These are phyloP conservation scores for Drosophila leontia DNA, from an alignment of 1,140 invertebrate genomes.

Conservation along the genomic window DNA sequence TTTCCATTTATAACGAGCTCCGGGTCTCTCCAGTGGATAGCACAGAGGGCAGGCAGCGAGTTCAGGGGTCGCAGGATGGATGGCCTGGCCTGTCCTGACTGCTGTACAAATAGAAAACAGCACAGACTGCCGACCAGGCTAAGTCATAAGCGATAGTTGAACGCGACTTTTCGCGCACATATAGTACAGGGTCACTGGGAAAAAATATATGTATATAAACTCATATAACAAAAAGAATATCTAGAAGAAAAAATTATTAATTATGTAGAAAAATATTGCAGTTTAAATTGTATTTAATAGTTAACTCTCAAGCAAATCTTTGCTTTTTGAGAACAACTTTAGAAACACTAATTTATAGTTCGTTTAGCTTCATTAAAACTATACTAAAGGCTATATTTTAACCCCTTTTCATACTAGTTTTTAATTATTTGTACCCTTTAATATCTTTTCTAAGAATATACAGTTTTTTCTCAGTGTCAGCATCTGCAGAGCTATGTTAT, in stretches of 20 bases:
- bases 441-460: not conserved
- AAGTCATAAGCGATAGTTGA: conserved; percentile 45
- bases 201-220: conserved; percentile 13
- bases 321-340: not conserved
- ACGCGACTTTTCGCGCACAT: conserved; percentile 28
- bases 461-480: conserved; percentile 2
- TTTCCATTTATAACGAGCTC: conserved; percentile 82
- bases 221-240: not conserved
- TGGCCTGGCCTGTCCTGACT: conserved; percentile 30
- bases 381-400: accelerated
- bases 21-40: conserved; percentile 51
- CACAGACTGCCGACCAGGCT: conserved; percentile 23
- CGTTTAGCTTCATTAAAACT: too few species aligned
- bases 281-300: not conserved
- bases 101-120: conserved; percentile 41
- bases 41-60: conserved; percentile 1
- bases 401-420: not conserved
- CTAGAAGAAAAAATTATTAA: not conserved
- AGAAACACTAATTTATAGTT: not conserved
- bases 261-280: not conserved
- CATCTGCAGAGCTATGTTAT: conserved; percentile 27
- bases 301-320: too few species aligned
- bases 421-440: too few species aligned
- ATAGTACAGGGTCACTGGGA: conserved; percentile 10
- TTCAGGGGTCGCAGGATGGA: conserved; percentile 19